These are phyloP conservation scores for Pyrrhia umbra DNA, from an alignment of 2,888 invertebrate genomes.

Conservation along the genomic window DNA sequence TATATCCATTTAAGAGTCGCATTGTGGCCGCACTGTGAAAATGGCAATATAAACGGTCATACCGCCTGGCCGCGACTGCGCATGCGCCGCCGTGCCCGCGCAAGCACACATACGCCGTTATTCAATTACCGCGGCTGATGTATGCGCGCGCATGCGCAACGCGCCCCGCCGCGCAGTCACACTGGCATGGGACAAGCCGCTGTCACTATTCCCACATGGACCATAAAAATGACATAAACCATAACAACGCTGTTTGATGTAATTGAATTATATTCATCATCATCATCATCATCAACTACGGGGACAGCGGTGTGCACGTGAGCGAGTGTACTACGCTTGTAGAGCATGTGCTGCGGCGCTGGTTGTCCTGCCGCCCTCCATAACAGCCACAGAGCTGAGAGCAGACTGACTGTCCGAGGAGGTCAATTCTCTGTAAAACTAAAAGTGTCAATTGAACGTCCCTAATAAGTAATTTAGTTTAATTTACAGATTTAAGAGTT, in stretches of 20 bases:
- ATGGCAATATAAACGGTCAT: conserved; percentile 56
- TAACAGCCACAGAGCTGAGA: too few relatives aligned
- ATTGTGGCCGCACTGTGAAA: conserved; percentile 50
- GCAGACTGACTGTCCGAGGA: too few relatives aligned
- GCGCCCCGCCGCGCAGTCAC: conserved; percentile 30
- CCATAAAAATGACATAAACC: conserved; percentile 30
- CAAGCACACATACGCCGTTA: conserved; percentile 63
- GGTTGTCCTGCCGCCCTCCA: too few relatives aligned
- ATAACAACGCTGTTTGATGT: conserved; percentile 24
- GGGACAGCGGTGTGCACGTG: neutral
- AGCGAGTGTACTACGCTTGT: neutral
- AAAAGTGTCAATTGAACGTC: too few relatives aligned
- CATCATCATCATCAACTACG: conserved; percentile 14
- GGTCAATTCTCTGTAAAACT: too few relatives aligned
- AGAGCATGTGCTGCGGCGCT: too few relatives aligned
- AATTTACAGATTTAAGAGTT: too few relatives aligned
- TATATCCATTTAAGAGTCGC: conserved; percentile 53
- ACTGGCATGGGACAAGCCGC: neutral
- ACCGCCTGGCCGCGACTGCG: conserved; percentile 15
- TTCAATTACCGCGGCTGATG: conserved; percentile 67
- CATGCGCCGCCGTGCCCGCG: conserved; percentile 4
- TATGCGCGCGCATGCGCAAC: conserved; percentile 61
- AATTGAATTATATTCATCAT: conserved; percentile 42
- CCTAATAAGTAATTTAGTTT: too few relatives aligned
- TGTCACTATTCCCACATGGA: conserved; percentile 38